Evolutionary conservation across 53 echinoderm and acorn worm genomes (phyloP).

Genomic region (Henricia sp.): DNA sequence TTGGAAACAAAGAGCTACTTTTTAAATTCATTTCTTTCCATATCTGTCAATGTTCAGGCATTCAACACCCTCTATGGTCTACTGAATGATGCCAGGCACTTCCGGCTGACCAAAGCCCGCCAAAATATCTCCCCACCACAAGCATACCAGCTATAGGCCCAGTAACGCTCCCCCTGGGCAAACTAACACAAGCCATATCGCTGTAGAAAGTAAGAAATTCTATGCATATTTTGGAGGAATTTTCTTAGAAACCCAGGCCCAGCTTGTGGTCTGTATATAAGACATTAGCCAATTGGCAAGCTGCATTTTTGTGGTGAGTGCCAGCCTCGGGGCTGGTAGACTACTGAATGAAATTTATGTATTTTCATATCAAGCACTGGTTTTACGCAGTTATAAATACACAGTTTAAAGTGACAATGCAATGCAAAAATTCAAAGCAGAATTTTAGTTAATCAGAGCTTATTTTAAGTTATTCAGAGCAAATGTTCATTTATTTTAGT

Average conservation of each 20-base stretch:
- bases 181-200: neutral
- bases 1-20: neutral
- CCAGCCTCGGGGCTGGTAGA: neutral
- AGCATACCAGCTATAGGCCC: conserved; percentile 10
- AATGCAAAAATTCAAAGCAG: too few species aligned
- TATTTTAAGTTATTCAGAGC: too few species aligned
- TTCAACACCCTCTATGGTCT: conserved; percentile 13
- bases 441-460: too few species aligned
- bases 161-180: conserved; percentile 32
- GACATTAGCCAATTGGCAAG: conserved; percentile 4
- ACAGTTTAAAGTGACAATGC: too few species aligned
- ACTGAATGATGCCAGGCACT: conserved; percentile 7
- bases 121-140: conserved; percentile 39
- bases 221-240: conserved; percentile 48
- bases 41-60: conserved; percentile 42
- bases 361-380: too few species aligned
- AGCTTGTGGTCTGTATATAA: conserved; percentile 14
- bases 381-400: too few species aligned
- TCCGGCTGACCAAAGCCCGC: too few species aligned
- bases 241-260: conserved; percentile 16
- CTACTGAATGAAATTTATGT: too few species aligned
- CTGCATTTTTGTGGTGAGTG: neutral
- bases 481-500: too few species aligned
- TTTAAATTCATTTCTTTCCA: conserved; percentile 15
- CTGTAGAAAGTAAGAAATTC: conserved; percentile 44